phyloP scores from a whole-genome alignment of 2,797 vertebrate species.

The Gallirallus australis region DNA sequence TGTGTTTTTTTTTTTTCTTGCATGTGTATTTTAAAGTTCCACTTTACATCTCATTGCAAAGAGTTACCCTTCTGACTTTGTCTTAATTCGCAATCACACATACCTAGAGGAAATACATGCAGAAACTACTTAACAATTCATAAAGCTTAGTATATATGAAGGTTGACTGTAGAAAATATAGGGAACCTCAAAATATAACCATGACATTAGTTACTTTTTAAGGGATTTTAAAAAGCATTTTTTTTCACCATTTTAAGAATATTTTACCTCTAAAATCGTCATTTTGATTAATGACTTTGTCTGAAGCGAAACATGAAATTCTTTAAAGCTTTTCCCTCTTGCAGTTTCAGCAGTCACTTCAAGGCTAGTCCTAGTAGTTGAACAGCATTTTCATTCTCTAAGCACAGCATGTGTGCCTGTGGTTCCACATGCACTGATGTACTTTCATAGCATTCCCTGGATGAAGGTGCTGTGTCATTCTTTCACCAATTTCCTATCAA shows the following conservation, averaged over 20 bases:
- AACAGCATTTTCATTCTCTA: background rate
- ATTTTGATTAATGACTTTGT: constrained; percentile 1
- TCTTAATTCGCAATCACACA: background rate
- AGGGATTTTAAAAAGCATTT: background rate
- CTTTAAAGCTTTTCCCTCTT: background rate
- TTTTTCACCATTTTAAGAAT: background rate
- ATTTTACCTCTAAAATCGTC: background rate
- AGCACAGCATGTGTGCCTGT: rapidly evolving
- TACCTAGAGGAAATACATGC: background rate
- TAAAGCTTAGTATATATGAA: background rate
- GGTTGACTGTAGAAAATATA: background rate
- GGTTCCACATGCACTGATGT: background rate
- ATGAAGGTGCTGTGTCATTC: background rate
- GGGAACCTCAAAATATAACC: background rate
- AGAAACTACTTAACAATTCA: background rate
- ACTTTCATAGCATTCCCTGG: background rate
- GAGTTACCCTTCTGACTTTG: background rate
- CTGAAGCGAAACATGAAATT: background rate
- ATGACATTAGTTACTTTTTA: background rate
- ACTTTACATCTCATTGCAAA: background rate
- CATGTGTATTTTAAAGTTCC: background rate
- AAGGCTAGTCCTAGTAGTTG: background rate
- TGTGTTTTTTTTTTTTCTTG: background rate
- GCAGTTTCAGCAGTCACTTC: background rate
- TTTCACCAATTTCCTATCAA: background rate